Conservation (phyloP, 1,140 invertebrate species). For the Pinna nobilis region DNA sequence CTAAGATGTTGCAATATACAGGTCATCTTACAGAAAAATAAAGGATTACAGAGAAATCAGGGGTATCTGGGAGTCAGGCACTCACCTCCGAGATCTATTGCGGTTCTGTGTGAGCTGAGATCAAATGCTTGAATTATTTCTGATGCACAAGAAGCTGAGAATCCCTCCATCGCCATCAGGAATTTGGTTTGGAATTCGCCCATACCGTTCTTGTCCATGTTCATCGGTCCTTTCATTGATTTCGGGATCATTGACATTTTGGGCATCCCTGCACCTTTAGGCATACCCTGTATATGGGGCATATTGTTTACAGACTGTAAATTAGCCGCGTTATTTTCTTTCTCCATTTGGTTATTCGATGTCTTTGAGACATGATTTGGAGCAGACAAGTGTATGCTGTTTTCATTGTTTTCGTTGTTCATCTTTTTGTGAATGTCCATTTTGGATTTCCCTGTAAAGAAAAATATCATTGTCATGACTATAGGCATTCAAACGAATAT, state of each 20-base stretch:
- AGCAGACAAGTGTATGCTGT: slow-evolving; percentile 1
- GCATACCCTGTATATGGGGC: slow-evolving; percentile 24
- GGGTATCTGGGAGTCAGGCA: too few relatives aligned
- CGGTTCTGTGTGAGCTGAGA: slow-evolving; percentile 46
- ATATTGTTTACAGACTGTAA: slow-evolving; percentile 1
- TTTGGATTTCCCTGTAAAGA: slow-evolving; percentile 33
- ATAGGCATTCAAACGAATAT: too few relatives aligned
- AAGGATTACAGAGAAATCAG: too few relatives aligned
- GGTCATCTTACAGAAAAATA: too few relatives aligned
- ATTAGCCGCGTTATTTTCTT: slow-evolving; percentile 10
- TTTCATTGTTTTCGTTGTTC: slow-evolving; percentile 13
- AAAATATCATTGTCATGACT: too few relatives aligned
- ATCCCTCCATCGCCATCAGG: slow-evolving; percentile 46
- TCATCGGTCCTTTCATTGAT: slow-evolving; percentile 5
- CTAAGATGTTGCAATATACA: too few relatives aligned
- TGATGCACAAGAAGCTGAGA: slow-evolving; percentile 42
- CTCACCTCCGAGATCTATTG: slow-evolving; percentile 54
- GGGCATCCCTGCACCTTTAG: not conserved
- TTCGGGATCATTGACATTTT: slow-evolving; percentile 19
- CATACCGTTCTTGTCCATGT: slow-evolving; percentile 25
- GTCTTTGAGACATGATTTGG: slow-evolving; percentile 11
- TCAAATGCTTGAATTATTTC: slow-evolving; percentile 48
- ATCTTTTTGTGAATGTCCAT: slow-evolving; percentile 39
- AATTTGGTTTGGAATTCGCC: slow-evolving; percentile 38
- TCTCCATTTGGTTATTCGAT: slow-evolving; percentile 8